phyloP scores from a whole-genome alignment of 1,140 invertebrate species.

The Probaryconus sp. region DNA sequence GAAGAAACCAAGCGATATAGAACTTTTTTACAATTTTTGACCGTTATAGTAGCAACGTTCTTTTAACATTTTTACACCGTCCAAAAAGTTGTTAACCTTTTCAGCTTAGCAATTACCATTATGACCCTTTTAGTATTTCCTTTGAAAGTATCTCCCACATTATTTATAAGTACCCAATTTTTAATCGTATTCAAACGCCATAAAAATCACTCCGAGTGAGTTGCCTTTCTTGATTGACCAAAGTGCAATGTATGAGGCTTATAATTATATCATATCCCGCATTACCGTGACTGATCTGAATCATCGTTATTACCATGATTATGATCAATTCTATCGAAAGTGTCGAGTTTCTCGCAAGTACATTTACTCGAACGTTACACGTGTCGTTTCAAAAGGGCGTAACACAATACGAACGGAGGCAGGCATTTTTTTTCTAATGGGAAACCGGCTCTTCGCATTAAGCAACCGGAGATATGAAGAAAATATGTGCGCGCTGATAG shows the following conservation, averaged over 20 bases:
- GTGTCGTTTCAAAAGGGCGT: slow-evolving; percentile 58
- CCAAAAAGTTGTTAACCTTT: slow-evolving; percentile 18
- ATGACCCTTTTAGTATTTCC: slow-evolving; percentile 22
- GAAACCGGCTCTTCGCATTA: slow-evolving; percentile 58
- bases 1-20: too few species aligned
- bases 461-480: slow-evolving; percentile 48
- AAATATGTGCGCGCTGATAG: slow-evolving; percentile 43
- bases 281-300: slow-evolving; percentile 46
- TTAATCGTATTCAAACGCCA: slow-evolving; percentile 26
- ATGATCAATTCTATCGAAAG: slow-evolving; percentile 55
- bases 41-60: too few species aligned
- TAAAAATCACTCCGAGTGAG: slow-evolving; percentile 20
- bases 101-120: slow-evolving; percentile 32
- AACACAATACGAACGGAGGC: slow-evolving; percentile 59
- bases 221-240: slow-evolving; percentile 46
- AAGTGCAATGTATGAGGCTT: slow-evolving; percentile 33
- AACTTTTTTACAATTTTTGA: too few species aligned
- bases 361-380: slow-evolving; percentile 52
- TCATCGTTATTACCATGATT: slow-evolving; percentile 55
- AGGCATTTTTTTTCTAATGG: slow-evolving; percentile 37
- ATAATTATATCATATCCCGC: slow-evolving; percentile 51
- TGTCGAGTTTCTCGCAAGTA: slow-evolving; percentile 53
- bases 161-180: slow-evolving; percentile 37
- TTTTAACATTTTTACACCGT: too few species aligned
- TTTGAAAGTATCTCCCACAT: slow-evolving; percentile 22